phyloP scores from a whole-genome alignment of 2,797 vertebrate genomes.

The Parauchenoglanis punctatus region DNA sequence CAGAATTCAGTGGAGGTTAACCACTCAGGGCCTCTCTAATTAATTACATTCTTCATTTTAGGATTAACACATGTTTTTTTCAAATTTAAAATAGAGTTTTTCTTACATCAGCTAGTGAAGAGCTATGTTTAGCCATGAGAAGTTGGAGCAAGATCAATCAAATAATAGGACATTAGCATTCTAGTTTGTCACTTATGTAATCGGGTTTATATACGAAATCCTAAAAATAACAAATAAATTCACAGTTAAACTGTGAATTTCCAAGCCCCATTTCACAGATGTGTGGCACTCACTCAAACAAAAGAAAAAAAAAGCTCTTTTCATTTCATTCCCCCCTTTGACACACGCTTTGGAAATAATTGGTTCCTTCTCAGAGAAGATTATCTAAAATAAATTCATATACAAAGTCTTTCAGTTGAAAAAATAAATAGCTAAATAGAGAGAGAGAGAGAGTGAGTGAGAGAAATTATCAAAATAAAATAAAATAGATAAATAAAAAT shows the following conservation, averaged over 20 bases:
- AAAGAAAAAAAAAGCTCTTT: neutral
- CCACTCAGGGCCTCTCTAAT: neutral
- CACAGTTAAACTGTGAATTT: neutral
- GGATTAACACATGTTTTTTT: neutral
- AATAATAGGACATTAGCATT: neutral
- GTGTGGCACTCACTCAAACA: neutral
- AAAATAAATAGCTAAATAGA: neutral
- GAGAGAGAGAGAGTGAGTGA: neutral
- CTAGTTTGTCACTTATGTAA: neutral
- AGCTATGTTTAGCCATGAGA: neutral
- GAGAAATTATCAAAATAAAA: too few relatives aligned
- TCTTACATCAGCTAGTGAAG: too few relatives aligned
- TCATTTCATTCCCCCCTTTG: neutral
- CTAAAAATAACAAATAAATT: neutral
- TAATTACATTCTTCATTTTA: neutral
- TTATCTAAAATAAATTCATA: neutral
- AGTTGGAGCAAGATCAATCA: neutral
- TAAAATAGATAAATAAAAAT: too few relatives aligned
- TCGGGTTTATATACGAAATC: neutral
- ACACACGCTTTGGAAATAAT: neutral
- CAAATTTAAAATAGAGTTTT: neutral
- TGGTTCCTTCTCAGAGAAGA: neutral
- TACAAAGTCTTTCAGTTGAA: neutral
- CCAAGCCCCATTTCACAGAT: neutral
- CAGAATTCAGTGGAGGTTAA: neutral